Conservation (phyloP, 2,113 vertebrate species). For the Clarias batrachus region DNA sequence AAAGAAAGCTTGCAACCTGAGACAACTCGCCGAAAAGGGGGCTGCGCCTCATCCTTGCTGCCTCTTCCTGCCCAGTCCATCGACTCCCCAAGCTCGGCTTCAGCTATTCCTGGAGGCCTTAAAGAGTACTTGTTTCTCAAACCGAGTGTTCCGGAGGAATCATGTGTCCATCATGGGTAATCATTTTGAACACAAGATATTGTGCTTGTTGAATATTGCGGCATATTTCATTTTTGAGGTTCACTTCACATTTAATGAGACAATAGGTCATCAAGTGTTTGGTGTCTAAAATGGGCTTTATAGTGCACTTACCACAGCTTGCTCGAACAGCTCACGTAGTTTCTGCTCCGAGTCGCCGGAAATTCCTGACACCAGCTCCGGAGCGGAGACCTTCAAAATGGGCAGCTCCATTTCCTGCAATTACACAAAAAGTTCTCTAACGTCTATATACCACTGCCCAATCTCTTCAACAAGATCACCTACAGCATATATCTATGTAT, state of each 20-base stretch:
- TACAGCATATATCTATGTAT: neutral
- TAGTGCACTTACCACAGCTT: conserved; percentile 81
- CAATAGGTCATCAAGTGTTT: neutral
- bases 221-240: neutral
- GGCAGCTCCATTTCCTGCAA: conserved; percentile 86
- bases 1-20: too few species aligned
- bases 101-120: too few species aligned
- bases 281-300: neutral
- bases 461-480: neutral
- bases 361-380: conserved; percentile 93
- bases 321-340: conserved; percentile 88
- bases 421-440: neutral
- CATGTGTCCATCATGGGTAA: neutral
- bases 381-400: conserved; percentile 90
- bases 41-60: too few species aligned
- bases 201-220: neutral
- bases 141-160: neutral
- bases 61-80: too few species aligned
- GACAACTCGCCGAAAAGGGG: too few species aligned
- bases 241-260: neutral
- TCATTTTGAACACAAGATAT: neutral
- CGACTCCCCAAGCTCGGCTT: too few species aligned
- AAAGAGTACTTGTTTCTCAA: too few species aligned
- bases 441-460: neutral
- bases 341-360: conserved; percentile 97